Evolutionary conservation across 2,888 invertebrate species (phyloP).

Genomic region (Dasypogon diadema): DNA sequence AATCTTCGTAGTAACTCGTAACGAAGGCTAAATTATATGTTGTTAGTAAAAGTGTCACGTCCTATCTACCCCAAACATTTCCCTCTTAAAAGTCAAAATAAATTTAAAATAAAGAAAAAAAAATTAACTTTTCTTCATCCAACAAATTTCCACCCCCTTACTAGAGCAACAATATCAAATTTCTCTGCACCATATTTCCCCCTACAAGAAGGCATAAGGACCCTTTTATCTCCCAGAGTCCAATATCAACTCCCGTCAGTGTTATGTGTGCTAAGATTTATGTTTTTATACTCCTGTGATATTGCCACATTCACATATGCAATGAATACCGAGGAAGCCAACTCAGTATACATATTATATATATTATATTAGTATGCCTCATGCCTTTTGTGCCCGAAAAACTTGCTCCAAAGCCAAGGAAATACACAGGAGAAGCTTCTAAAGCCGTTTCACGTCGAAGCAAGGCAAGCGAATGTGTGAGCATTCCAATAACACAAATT

Average conservation of each 20-base stretch:
- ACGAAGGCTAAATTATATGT: too few relatives aligned
- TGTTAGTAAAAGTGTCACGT: background rate
- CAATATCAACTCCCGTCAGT: constrained; percentile 41
- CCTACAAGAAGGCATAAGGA: background rate
- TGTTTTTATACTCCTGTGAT: constrained; percentile 12
- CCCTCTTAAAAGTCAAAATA: background rate
- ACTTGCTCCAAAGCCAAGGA: background rate
- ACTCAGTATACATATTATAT: too few relatives aligned
- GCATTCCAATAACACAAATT: constrained; percentile 55
- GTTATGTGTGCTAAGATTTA: constrained; percentile 45
- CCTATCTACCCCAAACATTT: background rate
- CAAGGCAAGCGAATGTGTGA: constrained; percentile 37
- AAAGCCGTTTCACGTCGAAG: background rate
- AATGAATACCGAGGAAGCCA: background rate
- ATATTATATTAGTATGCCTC: background rate
- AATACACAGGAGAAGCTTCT: background rate
- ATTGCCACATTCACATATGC: background rate
- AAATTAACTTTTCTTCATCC: background rate
- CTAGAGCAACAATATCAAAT: constrained; percentile 27
- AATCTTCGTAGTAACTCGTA: too few relatives aligned
- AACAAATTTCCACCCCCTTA: background rate
- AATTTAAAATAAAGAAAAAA: too few relatives aligned
- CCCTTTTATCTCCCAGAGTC: background rate
- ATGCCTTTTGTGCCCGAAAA: background rate
- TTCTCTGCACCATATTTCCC: constrained; percentile 5